phyloP scores from a whole-genome alignment of 2,113 vertebrate genomes.

The Bubo scandiacus region DNA sequence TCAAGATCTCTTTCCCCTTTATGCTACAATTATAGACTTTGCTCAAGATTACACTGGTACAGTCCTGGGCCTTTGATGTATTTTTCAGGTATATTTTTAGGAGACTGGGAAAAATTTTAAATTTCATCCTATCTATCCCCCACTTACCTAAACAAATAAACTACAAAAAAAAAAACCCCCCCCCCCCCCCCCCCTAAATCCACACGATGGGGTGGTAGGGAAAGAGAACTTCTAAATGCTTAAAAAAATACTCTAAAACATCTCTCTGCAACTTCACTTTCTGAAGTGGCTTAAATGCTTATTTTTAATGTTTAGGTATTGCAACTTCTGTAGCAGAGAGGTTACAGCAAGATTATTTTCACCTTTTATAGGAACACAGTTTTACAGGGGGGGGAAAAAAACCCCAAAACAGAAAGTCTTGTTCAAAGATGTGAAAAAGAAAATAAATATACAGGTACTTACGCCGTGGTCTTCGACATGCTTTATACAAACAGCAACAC shows the following conservation, averaged over 20 bases:
- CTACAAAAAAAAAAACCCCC: background rate
- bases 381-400: background rate
- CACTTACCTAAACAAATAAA: background rate
- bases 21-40: background rate
- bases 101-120: background rate
- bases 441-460: slow-evolving; percentile 58
- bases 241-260: background rate
- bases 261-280: background rate
- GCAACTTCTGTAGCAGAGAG: background rate
- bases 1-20: background rate
- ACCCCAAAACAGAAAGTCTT: too few species aligned
- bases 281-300: background rate
- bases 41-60: background rate
- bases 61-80: background rate
- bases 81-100: background rate
- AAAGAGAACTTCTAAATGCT: background rate
- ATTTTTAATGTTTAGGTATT: background rate
- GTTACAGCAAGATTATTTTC: background rate
- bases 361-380: background rate
- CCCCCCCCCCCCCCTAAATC: background rate
- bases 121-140: background rate
- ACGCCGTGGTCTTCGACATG: slow-evolving; percentile 83
- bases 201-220: rapidly evolving
- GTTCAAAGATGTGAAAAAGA: background rate
- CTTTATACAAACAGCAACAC: slow-evolving; percentile 91